phyloP scores from a whole-genome alignment of 1,140 invertebrate species.

The Cydia strobilella region DNA sequence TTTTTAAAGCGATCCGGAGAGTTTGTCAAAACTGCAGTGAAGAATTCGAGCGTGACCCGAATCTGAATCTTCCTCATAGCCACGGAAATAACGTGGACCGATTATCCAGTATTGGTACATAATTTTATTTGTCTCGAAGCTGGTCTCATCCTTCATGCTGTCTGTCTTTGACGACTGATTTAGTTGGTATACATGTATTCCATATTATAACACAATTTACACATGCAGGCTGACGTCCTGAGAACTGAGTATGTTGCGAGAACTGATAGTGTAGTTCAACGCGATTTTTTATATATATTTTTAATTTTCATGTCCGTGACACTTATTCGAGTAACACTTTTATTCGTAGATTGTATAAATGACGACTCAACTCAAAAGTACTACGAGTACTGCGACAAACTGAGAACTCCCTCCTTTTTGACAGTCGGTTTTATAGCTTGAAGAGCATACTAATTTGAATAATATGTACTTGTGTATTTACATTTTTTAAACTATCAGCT shows the following conservation, averaged over 20 bases:
- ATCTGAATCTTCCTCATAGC: conserved; percentile 17
- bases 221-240: background rate
- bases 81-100: conserved; percentile 3
- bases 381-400: no score
- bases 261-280: no score
- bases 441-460: no score
- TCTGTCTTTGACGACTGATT: background rate
- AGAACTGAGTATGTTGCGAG: no score
- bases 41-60: conserved; percentile 24
- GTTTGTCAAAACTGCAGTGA: conserved; percentile 8
- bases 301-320: no score
- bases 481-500: background rate
- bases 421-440: no score
- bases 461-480: no score
- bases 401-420: no score
- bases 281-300: no score
- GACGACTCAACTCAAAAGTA: no score
- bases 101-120: background rate
- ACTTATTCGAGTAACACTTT: no score
- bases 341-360: no score
- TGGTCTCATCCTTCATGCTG: background rate
- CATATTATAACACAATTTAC: background rate
- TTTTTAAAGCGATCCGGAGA: background rate
- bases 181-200: background rate
- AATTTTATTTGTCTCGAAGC: background rate